Base-by-base conservation (phyloP, 2,113 vertebrate species). In the Podilymbus podiceps region DNA sequence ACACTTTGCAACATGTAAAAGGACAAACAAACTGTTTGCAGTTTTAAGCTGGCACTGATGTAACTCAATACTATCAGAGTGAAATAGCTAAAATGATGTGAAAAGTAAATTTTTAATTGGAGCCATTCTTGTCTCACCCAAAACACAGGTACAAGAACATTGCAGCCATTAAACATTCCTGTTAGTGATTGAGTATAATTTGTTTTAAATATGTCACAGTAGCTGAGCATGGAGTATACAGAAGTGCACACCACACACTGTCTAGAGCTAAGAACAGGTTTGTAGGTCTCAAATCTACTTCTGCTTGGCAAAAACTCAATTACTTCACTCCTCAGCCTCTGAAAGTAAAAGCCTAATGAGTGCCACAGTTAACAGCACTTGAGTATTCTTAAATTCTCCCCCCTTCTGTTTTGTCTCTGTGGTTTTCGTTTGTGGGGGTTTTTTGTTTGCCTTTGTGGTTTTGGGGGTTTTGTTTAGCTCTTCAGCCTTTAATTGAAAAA, bases 211-310 rank as follows among this genome's bases (percentile, higher is more conserved):
- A 0, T 19, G 3, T 52, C 58, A 62, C 6, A 66, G 42, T 22
- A 77, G 21, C n/a, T 10, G 7, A 75, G 13, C 18, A 38, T 2
- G 5, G 0, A 53, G 23, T 28, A 90, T 3, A 72, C 0, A 16
- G 27, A 66, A 40, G 3, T 0, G 0, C 8, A 25, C 33, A 68
- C 14, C 15, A 35, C 19, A 12, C 3, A 8, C 11, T 11, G 9
- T 8, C 33, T 40, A 60, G 6, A 88, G 16, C 12, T 8, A 74
- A 44, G 6, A 1, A 50, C 4, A 21, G 56, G 8, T 72, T 28
- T 76, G 21, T 12, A 68, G 8, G 5, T 19, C 33, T 85, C n/a
- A 59, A n/a, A 53, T 15, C 11, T 55, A 27, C 17, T 72, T 85
- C 16, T n/a, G 30, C 23, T 33, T 0, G 5, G 74, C 52, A 72